A percentile compares a stretch with the other conserved stretches of the same genome.
phyloP scores from a whole-genome alignment of 2,888 invertebrate genomes.

The Lissocephala sabroskyi region DNA sequence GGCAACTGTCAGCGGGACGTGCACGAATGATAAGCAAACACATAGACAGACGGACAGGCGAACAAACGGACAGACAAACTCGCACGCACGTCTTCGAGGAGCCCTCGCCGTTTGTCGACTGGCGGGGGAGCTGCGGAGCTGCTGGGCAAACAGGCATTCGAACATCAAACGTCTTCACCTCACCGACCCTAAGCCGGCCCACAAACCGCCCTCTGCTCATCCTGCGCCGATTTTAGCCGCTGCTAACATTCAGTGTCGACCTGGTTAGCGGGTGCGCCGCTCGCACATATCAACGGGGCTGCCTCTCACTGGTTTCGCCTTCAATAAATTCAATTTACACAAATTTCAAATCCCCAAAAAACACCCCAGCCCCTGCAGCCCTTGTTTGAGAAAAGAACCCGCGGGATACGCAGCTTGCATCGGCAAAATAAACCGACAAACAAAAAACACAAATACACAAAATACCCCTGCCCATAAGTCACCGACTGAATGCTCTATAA shows the following conservation, averaged over 20 bases:
- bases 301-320: too few species aligned
- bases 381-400: conserved; percentile 32
- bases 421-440: conserved; percentile 53
- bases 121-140: too few species aligned
- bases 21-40: conserved; percentile 34
- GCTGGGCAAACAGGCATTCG: conserved; percentile 56
- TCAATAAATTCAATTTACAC: conserved; percentile 64
- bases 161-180: conserved; percentile 58
- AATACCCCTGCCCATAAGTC: too few species aligned
- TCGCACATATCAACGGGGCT: conserved; percentile 48
- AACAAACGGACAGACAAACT: conserved; percentile 4
- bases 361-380: conserved; percentile 12
- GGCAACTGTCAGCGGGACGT: not conserved
- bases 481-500: too few species aligned
- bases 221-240: too few species aligned
- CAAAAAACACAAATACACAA: conserved; percentile 30
- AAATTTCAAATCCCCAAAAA: conserved; percentile 51
- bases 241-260: too few species aligned
- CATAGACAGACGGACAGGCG: conserved; percentile 12
- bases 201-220: conserved; percentile 2
- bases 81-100: too few species aligned
- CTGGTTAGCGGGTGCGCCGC: too few species aligned
- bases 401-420: conserved; percentile 53
- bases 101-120: too few species aligned
- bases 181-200: conserved; percentile 10